Base-by-base conservation (phyloP, 2,113 vertebrate genomes). In the Pelecanoides urinatrix region DNA sequence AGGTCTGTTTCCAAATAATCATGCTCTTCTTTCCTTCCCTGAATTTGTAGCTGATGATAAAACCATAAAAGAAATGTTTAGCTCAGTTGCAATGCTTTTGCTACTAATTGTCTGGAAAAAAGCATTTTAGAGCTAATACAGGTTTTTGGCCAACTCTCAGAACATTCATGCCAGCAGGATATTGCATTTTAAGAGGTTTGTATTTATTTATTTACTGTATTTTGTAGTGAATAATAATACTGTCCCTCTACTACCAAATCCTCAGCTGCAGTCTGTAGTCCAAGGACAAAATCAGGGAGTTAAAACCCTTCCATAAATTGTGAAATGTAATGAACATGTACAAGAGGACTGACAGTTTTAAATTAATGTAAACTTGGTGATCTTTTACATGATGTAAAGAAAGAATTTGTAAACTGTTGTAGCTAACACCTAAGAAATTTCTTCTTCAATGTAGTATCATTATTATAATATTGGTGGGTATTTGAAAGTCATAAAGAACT, bases 181-280 rank as follows among this genome's bases (percentile, higher is more conserved):
- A 89, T 49, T 92, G 67, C 58, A 36, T 92, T 86, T 91, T 79
- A 83, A 95, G 49, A 65, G 36, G 29, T 92, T 88, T 92, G 66
- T 42, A 20, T 88, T 96, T 78, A 80, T 80, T n/a, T n/a, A n/a
- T n/a, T n/a, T 89, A 50, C 32, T 70, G 18, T 72, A 47, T 91
- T 94, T 88, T 76, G 16, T 53, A 79, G 58, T 76, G 56, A 91
- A 67, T 75, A 45, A 75, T 90, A 88, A 78, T 66, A 59, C 36
- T 79, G 53, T 62, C 26, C 26, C 16, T 90, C 34, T 88, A 23
- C 30, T 78, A 79, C n/a, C 42, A 90, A 82, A 86, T 88, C 71
- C 29, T 78, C 40, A n/a, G 11, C 0, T 59, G 50, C 17, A 86
- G 25, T 80, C 59, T 93, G 27, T 62, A 71, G 81, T 83, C 25